Conservation (phyloP, 2,888 invertebrate species). For the Trichopria drosophilae region DNA sequence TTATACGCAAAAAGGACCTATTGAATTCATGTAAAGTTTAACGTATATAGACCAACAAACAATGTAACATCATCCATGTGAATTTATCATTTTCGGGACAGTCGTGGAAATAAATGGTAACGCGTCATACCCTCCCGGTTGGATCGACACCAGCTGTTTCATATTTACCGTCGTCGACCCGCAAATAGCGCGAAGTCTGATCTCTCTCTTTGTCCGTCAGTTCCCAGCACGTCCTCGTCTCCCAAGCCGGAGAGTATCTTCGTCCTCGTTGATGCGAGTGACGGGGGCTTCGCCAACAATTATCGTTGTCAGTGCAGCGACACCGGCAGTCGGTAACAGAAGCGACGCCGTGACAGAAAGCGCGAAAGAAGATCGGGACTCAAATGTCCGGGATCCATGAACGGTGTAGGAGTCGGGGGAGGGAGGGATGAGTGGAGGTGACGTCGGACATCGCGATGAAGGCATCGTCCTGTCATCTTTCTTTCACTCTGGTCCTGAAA, state of each 20-base stretch:
- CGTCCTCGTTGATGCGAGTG: constrained; percentile 36
- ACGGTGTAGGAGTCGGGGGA: constrained; percentile 36
- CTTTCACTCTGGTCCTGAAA: constrained; percentile 22
- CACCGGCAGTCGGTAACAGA: constrained; percentile 49
- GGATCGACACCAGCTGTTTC: constrained; percentile 57
- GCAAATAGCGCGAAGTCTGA: constrained; percentile 48
- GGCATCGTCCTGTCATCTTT: constrained; percentile 53
- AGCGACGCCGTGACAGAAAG: constrained; percentile 38
- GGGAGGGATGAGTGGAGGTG: constrained; percentile 50
- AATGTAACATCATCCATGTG: too few species aligned
- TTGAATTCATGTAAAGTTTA: too few species aligned
- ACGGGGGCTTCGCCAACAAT: constrained; percentile 50
- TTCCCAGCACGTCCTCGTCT: constrained; percentile 34
- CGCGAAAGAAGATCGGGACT: constrained; percentile 17
- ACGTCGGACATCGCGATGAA: constrained; percentile 53
- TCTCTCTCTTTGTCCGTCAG: constrained; percentile 37
- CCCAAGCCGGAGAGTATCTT: constrained; percentile 15
- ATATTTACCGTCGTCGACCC: constrained; percentile 53
- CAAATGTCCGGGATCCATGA: too few species aligned
- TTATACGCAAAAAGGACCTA: too few species aligned
- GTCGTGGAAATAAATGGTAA: constrained; percentile 19
- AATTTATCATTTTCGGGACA: too few species aligned
- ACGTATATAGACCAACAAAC: too few species aligned
- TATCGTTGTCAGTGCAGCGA: constrained; percentile 53
- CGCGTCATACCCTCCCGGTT: too few species aligned